Conservation (phyloP, 2,113 vertebrate genomes). For the Origma solitaria region DNA sequence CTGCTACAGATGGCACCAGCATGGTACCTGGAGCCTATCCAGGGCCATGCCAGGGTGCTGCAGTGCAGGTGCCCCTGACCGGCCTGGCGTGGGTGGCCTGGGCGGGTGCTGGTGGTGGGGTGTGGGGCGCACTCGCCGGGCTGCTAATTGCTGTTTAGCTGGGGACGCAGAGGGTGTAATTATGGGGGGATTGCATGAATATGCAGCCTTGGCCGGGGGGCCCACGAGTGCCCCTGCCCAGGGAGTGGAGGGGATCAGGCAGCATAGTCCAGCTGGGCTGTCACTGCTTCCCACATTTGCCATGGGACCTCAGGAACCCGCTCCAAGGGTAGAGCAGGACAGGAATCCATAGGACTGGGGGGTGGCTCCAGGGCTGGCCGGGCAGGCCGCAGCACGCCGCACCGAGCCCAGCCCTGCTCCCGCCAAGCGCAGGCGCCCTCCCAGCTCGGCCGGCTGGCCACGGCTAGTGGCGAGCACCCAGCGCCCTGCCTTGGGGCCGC, state of each 20-base stretch:
- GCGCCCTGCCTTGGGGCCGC: not conserved
- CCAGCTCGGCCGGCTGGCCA: not conserved
- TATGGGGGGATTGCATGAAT: not conserved
- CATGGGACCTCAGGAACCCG: not conserved
- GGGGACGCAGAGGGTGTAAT: slow-evolving; percentile 28
- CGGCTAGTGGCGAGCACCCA: not conserved
- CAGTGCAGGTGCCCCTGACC: not conserved
- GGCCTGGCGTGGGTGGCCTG: not conserved
- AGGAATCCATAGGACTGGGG: not conserved
- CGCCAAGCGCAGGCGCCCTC: not conserved
- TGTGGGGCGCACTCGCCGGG: not conserved
- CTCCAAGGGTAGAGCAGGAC: not conserved
- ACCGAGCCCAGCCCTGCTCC: not conserved
- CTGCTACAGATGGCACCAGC: not conserved
- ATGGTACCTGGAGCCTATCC: not conserved
- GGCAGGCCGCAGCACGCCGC: not conserved
- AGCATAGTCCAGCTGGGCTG: not conserved
- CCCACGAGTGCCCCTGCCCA: not conserved
- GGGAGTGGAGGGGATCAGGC: not conserved
- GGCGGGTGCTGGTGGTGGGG: slow-evolving; percentile 12
- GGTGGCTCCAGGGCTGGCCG: not conserved
- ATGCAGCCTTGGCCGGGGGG: not conserved
- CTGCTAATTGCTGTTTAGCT: slow-evolving; percentile 47
- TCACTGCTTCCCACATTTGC: not conserved
- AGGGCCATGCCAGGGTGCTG: not conserved